Conservation (phyloP, 1,140 invertebrate genomes). For the Aphelenchoides fujianensis region DNA sequence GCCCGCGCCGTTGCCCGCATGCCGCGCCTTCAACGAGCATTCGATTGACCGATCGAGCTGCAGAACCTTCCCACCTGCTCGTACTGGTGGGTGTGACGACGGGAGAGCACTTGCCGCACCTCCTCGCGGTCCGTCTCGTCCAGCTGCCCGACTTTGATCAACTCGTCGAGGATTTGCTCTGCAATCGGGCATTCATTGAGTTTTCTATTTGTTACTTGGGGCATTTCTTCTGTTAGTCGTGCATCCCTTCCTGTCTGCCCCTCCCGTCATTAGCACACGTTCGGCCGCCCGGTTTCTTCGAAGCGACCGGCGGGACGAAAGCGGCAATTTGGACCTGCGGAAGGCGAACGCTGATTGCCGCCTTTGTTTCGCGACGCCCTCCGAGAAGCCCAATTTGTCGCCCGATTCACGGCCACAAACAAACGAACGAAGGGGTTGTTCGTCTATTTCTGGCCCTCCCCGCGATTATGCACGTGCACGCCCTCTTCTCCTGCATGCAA, state of each 20-base stretch:
- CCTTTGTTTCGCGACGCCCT: neutral
- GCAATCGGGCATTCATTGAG: too few relatives aligned
- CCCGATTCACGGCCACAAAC: neutral
- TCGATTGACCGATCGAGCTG: too few relatives aligned
- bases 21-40: too few relatives aligned
- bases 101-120: constrained; percentile 79
- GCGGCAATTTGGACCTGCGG: neutral
- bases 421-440: too few relatives aligned
- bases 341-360: neutral
- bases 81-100: constrained; percentile 89
- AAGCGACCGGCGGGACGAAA: neutral
- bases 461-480: too few relatives aligned
- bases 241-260: neutral
- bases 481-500: too few relatives aligned
- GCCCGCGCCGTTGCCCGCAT: constrained; percentile 65
- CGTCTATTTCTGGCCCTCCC: too few relatives aligned
- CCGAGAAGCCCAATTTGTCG: neutral
- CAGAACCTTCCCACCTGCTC: too few relatives aligned
- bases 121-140: constrained; percentile 75
- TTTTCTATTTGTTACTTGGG: too few relatives aligned
- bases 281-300: too few relatives aligned
- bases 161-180: constrained; percentile 85
- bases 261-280: neutral
- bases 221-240: too few relatives aligned
- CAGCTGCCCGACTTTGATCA: constrained; percentile 77